Conservation (phyloP, 2,888 invertebrate species). For the Oscheius sp. region DNA sequence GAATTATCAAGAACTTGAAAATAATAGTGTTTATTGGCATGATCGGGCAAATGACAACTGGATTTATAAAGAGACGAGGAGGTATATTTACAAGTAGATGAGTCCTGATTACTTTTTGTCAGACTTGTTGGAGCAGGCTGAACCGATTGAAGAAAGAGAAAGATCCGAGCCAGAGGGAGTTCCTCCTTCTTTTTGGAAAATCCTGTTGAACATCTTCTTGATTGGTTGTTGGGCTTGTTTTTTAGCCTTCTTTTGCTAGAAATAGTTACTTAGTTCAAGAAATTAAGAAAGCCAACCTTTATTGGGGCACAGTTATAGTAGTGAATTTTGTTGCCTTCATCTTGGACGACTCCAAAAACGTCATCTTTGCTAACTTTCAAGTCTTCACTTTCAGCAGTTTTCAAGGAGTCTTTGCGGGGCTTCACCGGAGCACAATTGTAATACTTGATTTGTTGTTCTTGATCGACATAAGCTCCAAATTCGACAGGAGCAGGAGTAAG, state of each 20-base stretch:
- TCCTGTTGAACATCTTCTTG: conserved; percentile 17
- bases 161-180: conserved; percentile 24
- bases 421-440: conserved; percentile 33
- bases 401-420: neutral
- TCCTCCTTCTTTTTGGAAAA: conserved; percentile 6
- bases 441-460: conserved; percentile 21
- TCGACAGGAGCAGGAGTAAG: neutral
- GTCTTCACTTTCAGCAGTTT: neutral
- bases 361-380: conserved; percentile 9
- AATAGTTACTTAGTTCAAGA: neutral
- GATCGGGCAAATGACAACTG: conserved; percentile 27
- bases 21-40: conserved; percentile 19
- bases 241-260: conserved; percentile 15
- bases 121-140: neutral
- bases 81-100: conserved; percentile 4
- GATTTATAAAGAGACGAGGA: neutral
- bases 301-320: conserved; percentile 35
- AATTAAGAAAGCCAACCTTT: conserved; percentile 8
- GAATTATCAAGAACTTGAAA: neutral
- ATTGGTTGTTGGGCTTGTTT: neutral
- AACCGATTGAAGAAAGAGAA: conserved; percentile 16
- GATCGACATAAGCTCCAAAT: conserved; percentile 26
- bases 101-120: neutral
- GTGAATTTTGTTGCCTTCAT: conserved; percentile 30
- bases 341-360: conserved; percentile 30